Evolutionary conservation across 2,113 vertebrate species (phyloP).

Genomic region (Tachysurus vachellii): DNA sequence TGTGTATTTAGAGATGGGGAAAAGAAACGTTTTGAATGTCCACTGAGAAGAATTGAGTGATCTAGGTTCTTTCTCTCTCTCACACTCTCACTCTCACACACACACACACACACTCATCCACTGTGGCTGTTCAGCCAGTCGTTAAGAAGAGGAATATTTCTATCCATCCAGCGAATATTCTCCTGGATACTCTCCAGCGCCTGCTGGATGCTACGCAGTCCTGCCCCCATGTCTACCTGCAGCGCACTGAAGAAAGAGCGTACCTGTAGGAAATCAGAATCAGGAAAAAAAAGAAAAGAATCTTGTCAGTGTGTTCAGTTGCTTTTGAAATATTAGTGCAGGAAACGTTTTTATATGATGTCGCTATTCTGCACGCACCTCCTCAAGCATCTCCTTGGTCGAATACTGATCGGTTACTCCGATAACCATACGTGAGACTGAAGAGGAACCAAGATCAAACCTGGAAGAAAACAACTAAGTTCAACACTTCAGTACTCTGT

Average conservation of each 20-base stretch:
- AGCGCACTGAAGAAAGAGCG: slow-evolving; percentile 80
- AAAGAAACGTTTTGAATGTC: neutral
- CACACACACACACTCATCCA: neutral
- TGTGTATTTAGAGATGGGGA: neutral
- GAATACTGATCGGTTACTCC: slow-evolving; percentile 82
- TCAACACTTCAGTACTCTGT: neutral
- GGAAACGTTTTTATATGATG: neutral
- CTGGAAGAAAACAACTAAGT: slow-evolving; percentile 60
- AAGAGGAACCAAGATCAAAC: slow-evolving; percentile 82
- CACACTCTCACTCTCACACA: neutral
- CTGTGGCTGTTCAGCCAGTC: slow-evolving; percentile 71
- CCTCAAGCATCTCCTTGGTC: slow-evolving; percentile 76
- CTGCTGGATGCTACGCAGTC: slow-evolving; percentile 83
- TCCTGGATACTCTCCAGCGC: slow-evolving; percentile 82
- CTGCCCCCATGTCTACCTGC: slow-evolving; percentile 72
- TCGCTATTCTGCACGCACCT: slow-evolving; percentile 68
- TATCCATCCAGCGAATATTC: slow-evolving; percentile 85
- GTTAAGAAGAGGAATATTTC: slow-evolving; percentile 77
- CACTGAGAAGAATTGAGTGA: neutral
- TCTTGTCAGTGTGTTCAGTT: neutral
- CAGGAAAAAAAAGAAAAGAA: neutral
- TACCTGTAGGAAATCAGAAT: slow-evolving; percentile 68
- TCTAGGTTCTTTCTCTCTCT: neutral
- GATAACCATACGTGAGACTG: slow-evolving; percentile 72
- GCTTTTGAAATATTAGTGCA: neutral